phyloP scores from a whole-genome alignment of 2,113 vertebrate genomes.

The Crotalus viridis region DNA sequence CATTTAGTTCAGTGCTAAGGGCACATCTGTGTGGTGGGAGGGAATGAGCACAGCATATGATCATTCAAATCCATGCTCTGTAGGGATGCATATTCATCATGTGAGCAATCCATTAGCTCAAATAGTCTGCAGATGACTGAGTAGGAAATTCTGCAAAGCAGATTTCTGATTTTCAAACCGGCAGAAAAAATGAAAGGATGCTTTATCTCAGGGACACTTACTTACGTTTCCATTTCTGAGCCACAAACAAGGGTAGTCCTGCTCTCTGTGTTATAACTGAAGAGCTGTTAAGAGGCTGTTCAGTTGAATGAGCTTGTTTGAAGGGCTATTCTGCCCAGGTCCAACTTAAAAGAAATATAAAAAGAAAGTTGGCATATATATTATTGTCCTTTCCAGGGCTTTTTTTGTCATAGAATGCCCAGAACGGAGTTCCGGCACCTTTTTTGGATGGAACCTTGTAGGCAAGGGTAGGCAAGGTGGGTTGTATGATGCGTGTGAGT shows the following conservation, averaged over 20 bases:
- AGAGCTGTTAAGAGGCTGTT: not conserved
- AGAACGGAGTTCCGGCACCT: too few species aligned
- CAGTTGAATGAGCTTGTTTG: not conserved
- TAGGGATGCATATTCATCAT: not conserved
- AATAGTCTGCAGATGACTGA: not conserved
- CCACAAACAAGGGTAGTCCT: not conserved
- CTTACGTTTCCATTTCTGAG: not conserved
- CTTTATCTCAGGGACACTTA: not conserved
- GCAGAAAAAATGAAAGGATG: not conserved
- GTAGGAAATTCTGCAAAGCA: not conserved
- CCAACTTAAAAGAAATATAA: not conserved
- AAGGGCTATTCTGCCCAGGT: not conserved
- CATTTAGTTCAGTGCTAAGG: not conserved
- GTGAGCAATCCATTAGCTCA: not conserved
- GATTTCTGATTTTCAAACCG: not conserved
- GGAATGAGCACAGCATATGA: not conserved
- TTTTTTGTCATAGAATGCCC: too few species aligned
- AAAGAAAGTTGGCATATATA: not conserved
- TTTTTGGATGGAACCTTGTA: too few species aligned
- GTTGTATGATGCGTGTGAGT: too few species aligned
- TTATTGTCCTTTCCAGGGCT: not conserved
- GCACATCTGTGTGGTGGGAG: not conserved
- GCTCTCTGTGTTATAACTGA: not conserved
- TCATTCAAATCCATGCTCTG: not conserved
- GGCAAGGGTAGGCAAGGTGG: too few species aligned